Conservation (phyloP, 2,888 invertebrate genomes). For the Lasioglossum pauxillum region DNA sequence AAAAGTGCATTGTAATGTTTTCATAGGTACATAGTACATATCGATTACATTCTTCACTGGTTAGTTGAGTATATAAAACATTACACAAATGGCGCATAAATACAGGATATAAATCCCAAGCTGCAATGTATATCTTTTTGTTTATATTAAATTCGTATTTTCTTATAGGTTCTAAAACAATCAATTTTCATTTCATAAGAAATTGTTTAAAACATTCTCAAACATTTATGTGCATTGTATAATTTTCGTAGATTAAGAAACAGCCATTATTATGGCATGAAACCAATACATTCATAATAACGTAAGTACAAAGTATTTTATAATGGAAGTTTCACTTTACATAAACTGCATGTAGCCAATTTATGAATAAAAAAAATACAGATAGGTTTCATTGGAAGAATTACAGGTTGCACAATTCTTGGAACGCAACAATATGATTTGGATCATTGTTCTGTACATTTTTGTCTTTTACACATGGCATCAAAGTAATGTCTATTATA, state of each 20-base stretch:
- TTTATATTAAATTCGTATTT: conserved; percentile 5
- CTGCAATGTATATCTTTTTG: conserved; percentile 29
- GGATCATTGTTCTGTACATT: conserved; percentile 42
- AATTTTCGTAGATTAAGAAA: conserved; percentile 56
- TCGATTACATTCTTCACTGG: conserved; percentile 43
- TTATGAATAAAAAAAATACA: conserved; percentile 58
- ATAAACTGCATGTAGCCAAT: conserved; percentile 46
- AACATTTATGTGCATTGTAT: conserved; percentile 42
- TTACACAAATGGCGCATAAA: conserved; percentile 34
- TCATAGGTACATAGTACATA: conserved; percentile 37
- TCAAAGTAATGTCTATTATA: conserved; percentile 44
- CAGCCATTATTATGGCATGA: conserved; percentile 50
- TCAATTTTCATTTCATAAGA: conserved; percentile 33
- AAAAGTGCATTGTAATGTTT: conserved; percentile 37
- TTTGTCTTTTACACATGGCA: conserved; percentile 39
- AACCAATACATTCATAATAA: conserved; percentile 48
- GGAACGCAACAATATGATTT: conserved; percentile 29
- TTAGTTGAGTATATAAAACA: conserved; percentile 30
- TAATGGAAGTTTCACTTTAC: conserved; percentile 53
- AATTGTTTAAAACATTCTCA: conserved; percentile 38
- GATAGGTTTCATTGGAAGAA: conserved; percentile 28
- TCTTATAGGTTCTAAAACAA: conserved; percentile 28
- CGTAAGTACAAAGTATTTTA: conserved; percentile 43
- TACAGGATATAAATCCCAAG: conserved; percentile 40
- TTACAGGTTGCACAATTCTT: conserved; percentile 51